phyloP scores from a whole-genome alignment of 2,797 vertebrate genomes.

The Huso huso region DNA sequence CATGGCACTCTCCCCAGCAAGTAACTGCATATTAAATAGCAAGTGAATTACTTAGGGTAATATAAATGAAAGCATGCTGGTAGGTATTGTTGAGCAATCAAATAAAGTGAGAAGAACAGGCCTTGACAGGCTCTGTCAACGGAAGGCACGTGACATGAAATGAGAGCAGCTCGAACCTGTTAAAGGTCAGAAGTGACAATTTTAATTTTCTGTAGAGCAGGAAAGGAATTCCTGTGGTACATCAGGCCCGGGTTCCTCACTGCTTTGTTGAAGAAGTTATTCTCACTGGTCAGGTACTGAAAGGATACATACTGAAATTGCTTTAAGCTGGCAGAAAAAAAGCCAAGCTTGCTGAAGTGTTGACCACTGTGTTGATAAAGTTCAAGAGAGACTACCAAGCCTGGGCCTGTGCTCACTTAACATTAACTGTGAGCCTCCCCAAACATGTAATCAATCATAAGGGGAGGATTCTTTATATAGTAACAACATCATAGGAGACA shows the following conservation, averaged over 20 bases:
- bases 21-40: neutral
- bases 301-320: slow-evolving; percentile 16
- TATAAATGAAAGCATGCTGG: neutral
- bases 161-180: neutral
- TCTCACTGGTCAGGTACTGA: slow-evolving; percentile 14
- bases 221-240: slow-evolving; percentile 2
- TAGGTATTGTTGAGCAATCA: neutral
- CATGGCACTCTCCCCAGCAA: neutral
- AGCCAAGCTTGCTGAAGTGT: slow-evolving; percentile 2
- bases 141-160: neutral
- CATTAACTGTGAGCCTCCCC: neutral
- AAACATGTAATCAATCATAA: too few relatives aligned
- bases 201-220: slow-evolving; percentile 19
- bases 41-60: neutral
- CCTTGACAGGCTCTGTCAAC: neutral
- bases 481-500: too few relatives aligned
- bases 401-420: neutral
- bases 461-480: too few relatives aligned
- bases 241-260: slow-evolving; percentile 11
- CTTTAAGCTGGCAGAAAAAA: neutral
- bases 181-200: slow-evolving; percentile 18
- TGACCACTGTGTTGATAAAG: slow-evolving; percentile 2
- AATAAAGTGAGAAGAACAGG: slow-evolving; percentile 1
- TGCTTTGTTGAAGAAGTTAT: slow-evolving; percentile 23
- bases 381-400: slow-evolving; percentile 6